These are phyloP conservation scores for Kryptolebias ocellatus DNA, from an alignment of 2,797 vertebrate genomes.

Conservation along the genomic window DNA sequence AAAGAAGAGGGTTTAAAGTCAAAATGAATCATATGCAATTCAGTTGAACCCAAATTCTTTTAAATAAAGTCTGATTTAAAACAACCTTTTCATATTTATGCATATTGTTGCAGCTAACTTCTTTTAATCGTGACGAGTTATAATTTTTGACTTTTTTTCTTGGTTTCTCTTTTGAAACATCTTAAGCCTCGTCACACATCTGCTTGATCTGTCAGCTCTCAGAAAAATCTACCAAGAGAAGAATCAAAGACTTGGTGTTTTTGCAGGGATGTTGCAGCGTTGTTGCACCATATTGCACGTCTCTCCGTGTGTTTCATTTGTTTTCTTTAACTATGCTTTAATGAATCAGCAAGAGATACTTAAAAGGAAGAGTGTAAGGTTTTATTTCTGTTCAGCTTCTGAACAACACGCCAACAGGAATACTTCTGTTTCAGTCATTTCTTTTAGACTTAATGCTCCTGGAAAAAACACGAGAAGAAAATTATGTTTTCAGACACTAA, in stretches of 20 bases:
- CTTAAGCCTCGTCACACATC: background rate
- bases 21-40: no score
- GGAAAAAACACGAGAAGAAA: conserved; percentile 1
- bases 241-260: conserved; percentile 1
- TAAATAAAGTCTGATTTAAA: no score
- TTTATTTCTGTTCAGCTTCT: background rate
- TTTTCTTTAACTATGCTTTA: background rate
- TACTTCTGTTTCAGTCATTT: background rate
- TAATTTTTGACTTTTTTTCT: no score
- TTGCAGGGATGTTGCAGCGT: background rate
- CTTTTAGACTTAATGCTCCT: background rate
- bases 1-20: no score
- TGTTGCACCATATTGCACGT: conserved; percentile 3
- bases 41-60: no score
- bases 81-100: no score
- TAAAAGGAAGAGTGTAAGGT: background rate
- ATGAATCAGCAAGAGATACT: background rate
- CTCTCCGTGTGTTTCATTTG: background rate
- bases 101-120: no score
- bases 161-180: background rate
- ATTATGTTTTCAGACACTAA: conserved; percentile 19
- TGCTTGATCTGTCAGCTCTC: background rate
- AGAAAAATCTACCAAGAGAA: background rate
- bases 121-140: no score
- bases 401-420: background rate